A percentile compares a stretch with the other conserved stretches of the same genome.
Conservation (phyloP, 2,888 invertebrate genomes). For the Agonopterix heracliana region DNA sequence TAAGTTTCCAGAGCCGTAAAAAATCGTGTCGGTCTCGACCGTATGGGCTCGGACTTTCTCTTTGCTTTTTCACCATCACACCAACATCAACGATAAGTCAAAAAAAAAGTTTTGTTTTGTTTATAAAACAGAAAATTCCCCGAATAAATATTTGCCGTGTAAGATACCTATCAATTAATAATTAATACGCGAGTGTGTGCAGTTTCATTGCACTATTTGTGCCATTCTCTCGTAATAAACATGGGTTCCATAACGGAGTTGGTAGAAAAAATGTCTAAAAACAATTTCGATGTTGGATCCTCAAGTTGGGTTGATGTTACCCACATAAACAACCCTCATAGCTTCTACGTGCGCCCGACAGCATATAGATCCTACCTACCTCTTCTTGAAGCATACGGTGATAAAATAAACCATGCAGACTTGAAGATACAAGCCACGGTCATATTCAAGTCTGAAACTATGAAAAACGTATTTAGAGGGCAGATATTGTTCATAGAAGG, state of each 20-base stretch:
- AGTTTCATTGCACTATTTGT: too few species aligned
- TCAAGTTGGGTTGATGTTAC: slow-evolving; percentile 23
- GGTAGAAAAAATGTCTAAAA: slow-evolving; percentile 1
- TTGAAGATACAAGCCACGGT: slow-evolving; percentile 6
- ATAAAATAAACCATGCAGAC: neutral
- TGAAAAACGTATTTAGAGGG: slow-evolving; percentile 14
- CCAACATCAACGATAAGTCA: too few species aligned
- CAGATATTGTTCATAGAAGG: slow-evolving; percentile 12
- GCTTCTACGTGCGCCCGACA: slow-evolving; percentile 23
- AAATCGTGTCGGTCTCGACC: too few species aligned
- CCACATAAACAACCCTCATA: slow-evolving; percentile 22
- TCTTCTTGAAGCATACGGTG: slow-evolving; percentile 7
- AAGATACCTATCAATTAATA: too few species aligned
- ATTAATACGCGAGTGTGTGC: too few species aligned
- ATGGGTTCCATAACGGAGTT: neutral
- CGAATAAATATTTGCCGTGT: too few species aligned
- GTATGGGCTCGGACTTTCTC: too few species aligned
- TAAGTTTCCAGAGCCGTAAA: too few species aligned
- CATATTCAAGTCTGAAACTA: slow-evolving; percentile 15
- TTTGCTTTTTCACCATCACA: too few species aligned
- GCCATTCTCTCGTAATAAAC: neutral
- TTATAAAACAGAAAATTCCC: too few species aligned
- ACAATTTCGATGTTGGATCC: slow-evolving; percentile 8
- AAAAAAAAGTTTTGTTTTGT: too few species aligned
- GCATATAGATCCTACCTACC: slow-evolving; percentile 16